Evolutionary conservation across 2,113 vertebrate genomes (phyloP).

Genomic region (Mesitornis unicolor): DNA sequence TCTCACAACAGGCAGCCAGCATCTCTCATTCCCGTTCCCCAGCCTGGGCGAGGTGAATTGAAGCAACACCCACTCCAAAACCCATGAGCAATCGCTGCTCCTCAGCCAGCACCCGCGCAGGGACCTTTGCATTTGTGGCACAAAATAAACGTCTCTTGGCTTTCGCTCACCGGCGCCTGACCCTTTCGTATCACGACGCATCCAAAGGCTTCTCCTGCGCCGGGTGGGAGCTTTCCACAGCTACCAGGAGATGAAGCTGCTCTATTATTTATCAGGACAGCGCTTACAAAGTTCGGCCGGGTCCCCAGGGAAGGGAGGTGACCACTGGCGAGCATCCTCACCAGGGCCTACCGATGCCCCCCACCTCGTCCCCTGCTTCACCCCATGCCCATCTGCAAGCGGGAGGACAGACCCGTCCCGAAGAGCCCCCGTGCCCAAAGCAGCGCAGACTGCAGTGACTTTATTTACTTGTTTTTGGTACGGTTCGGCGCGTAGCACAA

Average conservation of each 20-base stretch:
- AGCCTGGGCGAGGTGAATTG: background rate
- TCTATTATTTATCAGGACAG: background rate
- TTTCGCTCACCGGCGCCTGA: background rate
- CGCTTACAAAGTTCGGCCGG: background rate
- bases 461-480: background rate
- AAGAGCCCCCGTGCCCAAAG: accelerated
- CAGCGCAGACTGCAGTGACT: accelerated
- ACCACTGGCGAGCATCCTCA: too few relatives aligned
- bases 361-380: accelerated
- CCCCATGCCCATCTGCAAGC: accelerated
- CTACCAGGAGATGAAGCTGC: background rate
- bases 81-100: background rate
- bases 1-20: background rate
- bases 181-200: background rate
- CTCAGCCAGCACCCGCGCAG: accelerated
- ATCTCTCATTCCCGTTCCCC: accelerated
- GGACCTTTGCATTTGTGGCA: background rate
- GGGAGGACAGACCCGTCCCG: accelerated
- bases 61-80: accelerated
- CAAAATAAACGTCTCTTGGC: background rate
- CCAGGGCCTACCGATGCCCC: background rate
- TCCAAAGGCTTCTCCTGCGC: background rate
- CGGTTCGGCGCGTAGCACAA: background rate
- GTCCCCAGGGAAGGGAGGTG: accelerated
- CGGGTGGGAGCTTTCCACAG: background rate